These are phyloP conservation scores for Conus ventricosus DNA, from an alignment of 1,140 invertebrate species.

Conservation along the genomic window DNA sequence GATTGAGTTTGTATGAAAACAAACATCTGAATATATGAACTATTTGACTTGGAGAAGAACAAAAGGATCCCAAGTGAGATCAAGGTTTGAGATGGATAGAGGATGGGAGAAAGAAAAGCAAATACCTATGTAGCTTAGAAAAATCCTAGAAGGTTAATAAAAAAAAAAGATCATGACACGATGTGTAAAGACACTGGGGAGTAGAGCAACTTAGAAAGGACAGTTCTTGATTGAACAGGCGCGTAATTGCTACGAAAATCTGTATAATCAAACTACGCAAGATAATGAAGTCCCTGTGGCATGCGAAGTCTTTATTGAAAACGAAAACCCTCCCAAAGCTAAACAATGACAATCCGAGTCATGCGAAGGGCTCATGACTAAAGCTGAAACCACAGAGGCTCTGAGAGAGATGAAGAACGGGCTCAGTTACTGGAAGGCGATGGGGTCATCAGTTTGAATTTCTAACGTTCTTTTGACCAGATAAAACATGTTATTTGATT, in stretches of 20 bases:
- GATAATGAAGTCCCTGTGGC: not conserved
- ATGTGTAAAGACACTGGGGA: not conserved
- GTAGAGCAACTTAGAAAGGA: not conserved
- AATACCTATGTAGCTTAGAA: not conserved
- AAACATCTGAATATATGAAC: too few species aligned
- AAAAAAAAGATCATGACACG: not conserved
- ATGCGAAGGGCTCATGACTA: slow-evolving; percentile 2
- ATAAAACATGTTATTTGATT: not conserved
- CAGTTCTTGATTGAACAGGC: not conserved
- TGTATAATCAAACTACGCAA: not conserved
- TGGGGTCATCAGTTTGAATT: slow-evolving; percentile 32
- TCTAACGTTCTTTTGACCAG: slow-evolving; percentile 18
- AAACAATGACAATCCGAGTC: not conserved
- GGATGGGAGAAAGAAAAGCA: not conserved
- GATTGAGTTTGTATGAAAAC: too few species aligned
- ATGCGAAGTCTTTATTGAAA: not conserved
- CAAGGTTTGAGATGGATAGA: slow-evolving; percentile 1
- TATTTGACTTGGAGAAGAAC: not conserved
- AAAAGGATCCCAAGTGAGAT: not conserved
- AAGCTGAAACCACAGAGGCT: slow-evolving; percentile 7
- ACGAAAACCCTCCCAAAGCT: not conserved
- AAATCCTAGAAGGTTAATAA: not conserved
- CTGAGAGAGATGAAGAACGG: too few species aligned
- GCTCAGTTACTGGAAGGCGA: slow-evolving; percentile 34
- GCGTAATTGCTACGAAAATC: not conserved